Percentiles rank a stretch among this genome's conserved stretches.
Evolutionary conservation across 2,888 invertebrate genomes (phyloP).

Genomic region (Chalcosyrphus nemorum): DNA sequence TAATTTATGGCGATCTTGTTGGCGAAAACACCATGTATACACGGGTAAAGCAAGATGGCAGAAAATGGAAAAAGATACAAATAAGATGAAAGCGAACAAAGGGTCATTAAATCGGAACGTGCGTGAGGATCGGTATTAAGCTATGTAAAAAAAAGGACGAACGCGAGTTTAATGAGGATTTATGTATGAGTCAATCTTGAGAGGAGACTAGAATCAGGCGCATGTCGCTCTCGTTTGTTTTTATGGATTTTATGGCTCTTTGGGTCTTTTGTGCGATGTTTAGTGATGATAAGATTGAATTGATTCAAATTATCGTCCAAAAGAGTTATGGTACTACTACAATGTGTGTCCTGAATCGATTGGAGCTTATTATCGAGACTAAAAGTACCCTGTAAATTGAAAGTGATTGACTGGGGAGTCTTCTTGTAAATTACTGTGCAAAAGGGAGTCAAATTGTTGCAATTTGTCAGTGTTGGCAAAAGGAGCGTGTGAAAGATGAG

Average conservation of each 20-base stretch:
- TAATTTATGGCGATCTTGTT: constrained; percentile 61
- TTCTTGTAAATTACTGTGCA: not conserved
- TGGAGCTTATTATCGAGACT: constrained; percentile 4
- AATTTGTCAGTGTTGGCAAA: not conserved
- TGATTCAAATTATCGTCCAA: constrained; percentile 33
- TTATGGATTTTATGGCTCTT: constrained; percentile 13
- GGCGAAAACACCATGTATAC: constrained; percentile 41
- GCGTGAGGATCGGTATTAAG: constrained; percentile 34
- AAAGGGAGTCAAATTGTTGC: not conserved
- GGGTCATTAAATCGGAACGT: constrained; percentile 45
- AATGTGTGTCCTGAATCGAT: not conserved
- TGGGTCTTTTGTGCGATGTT: constrained; percentile 24
- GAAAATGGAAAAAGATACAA: not conserved
- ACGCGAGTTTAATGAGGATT: constrained; percentile 57
- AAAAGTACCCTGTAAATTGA: not conserved
- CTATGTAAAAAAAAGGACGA: constrained; percentile 46
- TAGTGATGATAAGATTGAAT: constrained; percentile 33
- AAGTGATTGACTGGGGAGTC: not conserved
- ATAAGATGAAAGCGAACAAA: constrained; percentile 30
- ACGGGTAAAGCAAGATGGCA: constrained; percentile 25
- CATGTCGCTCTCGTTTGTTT: constrained; percentile 25
- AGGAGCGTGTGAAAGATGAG: not conserved
- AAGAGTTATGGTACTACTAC: constrained; percentile 25
- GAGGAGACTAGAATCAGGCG: constrained; percentile 14
- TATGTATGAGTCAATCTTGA: constrained; percentile 64